These are phyloP conservation scores for Sebastes alutus DNA, from an alignment of 2,797 vertebrate genomes.

Conservation along the genomic window DNA sequence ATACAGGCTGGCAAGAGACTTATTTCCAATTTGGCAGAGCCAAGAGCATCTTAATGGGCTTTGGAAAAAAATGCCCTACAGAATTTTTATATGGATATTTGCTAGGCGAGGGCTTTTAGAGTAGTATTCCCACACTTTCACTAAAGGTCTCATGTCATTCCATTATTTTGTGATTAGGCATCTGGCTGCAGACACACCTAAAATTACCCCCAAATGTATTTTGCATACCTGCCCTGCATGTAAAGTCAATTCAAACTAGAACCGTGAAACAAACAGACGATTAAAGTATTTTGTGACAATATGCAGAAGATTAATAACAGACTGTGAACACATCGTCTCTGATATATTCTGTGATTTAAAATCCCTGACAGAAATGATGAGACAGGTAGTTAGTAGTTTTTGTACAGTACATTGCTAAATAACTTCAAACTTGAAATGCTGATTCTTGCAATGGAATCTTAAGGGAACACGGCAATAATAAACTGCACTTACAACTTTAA, in stretches of 20 bases:
- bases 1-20: slow-evolving; percentile 71
- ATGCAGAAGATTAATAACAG: not conserved
- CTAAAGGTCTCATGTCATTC: slow-evolving; percentile 47
- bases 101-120: slow-evolving; percentile 40
- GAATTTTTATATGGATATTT: slow-evolving; percentile 61
- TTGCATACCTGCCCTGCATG: slow-evolving; percentile 9
- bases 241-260: slow-evolving; percentile 8
- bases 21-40: slow-evolving; percentile 75
- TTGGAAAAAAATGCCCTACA: slow-evolving; percentile 47
- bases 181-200: slow-evolving; percentile 33
- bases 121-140: slow-evolving; percentile 51
- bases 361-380: slow-evolving; percentile 13
- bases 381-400: not conserved
- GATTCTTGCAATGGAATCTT: not conserved
- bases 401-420: not conserved
- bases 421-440: not conserved
- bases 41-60: slow-evolving; percentile 70
- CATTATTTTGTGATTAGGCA: slow-evolving; percentile 62
- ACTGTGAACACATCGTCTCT: not conserved
- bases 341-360: not conserved
- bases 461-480: not conserved
- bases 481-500: not conserved
- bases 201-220: slow-evolving; percentile 17
- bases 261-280: not conserved
- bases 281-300: not conserved